These are phyloP conservation scores for Sitobion miscanthi DNA, from an alignment of 1,140 invertebrate genomes.

Conservation along the genomic window DNA sequence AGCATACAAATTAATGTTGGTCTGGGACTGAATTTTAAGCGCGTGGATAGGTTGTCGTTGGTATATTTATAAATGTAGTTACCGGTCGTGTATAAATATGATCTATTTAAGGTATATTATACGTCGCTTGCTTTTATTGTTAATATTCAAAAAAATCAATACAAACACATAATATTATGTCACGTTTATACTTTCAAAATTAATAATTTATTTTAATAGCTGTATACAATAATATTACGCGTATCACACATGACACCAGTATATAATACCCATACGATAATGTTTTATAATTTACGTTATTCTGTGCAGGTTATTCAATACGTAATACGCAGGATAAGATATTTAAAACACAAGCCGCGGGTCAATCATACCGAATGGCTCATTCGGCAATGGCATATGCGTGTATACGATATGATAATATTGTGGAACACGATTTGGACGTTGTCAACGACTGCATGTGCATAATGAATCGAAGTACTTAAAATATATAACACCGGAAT, in stretches of 20 bases:
- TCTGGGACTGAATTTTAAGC: neutral
- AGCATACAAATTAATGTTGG: neutral
- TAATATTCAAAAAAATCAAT: neutral
- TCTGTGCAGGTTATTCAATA: neutral
- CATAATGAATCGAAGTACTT: too few relatives aligned
- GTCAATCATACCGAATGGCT: neutral
- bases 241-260: neutral
- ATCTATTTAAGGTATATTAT: neutral
- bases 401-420: neutral
- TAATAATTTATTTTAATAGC: neutral
- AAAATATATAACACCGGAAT: too few relatives aligned
- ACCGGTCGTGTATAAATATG: neutral
- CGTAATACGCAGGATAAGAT: neutral
- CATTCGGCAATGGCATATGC: too few relatives aligned
- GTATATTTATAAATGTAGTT: neutral
- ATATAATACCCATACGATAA: neutral
- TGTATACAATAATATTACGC: neutral
- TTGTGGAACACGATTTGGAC: neutral
- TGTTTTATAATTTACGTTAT: neutral
- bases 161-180: neutral
- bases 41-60: neutral
- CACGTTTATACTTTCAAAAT: neutral
- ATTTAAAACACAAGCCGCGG: neutral
- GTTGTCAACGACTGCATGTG: neutral
- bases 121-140: neutral